Percentiles rank a stretch among this genome's conserved stretches.
Conservation (phyloP, 2,888 invertebrate species). For the Muscina levida region DNA sequence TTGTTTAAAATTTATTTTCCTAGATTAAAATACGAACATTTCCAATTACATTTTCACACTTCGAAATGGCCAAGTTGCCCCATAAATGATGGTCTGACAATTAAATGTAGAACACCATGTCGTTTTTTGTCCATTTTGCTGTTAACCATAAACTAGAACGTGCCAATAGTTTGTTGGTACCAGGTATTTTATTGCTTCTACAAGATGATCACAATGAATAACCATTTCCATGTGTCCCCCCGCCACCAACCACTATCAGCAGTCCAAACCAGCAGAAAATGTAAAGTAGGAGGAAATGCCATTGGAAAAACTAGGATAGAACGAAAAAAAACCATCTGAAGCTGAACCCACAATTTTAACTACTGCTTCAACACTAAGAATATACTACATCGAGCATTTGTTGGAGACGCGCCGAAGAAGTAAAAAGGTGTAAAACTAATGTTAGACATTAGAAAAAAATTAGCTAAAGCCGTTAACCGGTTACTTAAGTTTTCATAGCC, state of each 20-base stretch:
- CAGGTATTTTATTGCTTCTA: constrained; percentile 24
- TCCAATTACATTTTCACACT: constrained; percentile 20
- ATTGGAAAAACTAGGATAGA: neutral
- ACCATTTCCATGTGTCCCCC: neutral
- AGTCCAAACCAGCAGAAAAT: constrained; percentile 50
- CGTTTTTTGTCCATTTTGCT: constrained; percentile 6
- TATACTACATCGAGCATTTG: constrained; percentile 34
- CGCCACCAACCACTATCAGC: neutral
- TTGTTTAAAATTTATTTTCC: constrained; percentile 15
- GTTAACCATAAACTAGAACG: constrained; percentile 52
- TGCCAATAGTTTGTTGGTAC: constrained; percentile 46
- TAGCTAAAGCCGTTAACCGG: constrained; percentile 64
- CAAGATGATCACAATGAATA: constrained; percentile 15
- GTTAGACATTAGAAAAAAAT: constrained; percentile 66
- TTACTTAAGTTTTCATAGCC: constrained; percentile 56
- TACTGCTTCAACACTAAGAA: constrained; percentile 21
- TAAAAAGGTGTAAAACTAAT: constrained; percentile 66
- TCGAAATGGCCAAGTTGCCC: constrained; percentile 4
- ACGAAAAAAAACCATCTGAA: neutral
- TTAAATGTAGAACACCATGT: constrained; percentile 49
- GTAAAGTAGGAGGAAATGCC: constrained; percentile 34
- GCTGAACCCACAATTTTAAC: constrained; percentile 55
- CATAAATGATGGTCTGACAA: constrained; percentile 54
- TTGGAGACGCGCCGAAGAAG: constrained; percentile 23
- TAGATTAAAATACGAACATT: constrained; percentile 8